Percentiles rank a stretch among this genome's conserved stretches.
Evolutionary conservation across 2,888 invertebrate species (phyloP).

Genomic region (Agriopis leucophaearia): DNA sequence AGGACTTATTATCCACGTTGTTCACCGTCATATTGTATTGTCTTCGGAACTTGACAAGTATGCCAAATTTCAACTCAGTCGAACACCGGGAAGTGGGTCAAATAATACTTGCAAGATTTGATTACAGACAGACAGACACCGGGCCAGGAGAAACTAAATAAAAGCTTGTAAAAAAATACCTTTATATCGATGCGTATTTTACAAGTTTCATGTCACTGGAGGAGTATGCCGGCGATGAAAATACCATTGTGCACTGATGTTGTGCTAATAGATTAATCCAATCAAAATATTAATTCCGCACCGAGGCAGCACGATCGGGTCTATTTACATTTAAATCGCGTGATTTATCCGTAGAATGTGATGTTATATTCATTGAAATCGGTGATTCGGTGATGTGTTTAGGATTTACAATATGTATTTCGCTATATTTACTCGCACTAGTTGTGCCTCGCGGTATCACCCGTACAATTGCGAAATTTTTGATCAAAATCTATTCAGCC

Average conservation of each 20-base stretch:
- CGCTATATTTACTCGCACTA: background rate
- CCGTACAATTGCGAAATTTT: background rate
- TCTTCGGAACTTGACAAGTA: too few species aligned
- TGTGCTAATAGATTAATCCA: conserved; percentile 84
- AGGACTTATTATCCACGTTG: too few species aligned
- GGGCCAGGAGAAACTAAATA: too few species aligned
- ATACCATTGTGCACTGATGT: conserved; percentile 72
- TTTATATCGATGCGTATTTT: background rate
- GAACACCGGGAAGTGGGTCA: too few species aligned
- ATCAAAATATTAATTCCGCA: conserved; percentile 84
- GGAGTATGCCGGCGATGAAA: conserved; percentile 47
- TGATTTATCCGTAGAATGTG: conserved; percentile 72
- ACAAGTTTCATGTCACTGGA: conserved; percentile 26
- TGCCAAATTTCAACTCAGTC: too few species aligned
- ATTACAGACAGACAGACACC: too few species aligned
- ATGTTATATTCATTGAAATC: conserved; percentile 64
- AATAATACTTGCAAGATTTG: too few species aligned
- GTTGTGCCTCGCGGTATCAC: background rate
- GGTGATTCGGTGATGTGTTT: conserved; percentile 41
- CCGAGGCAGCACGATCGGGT: conserved; percentile 67
- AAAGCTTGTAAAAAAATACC: background rate
- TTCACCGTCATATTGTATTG: too few species aligned
- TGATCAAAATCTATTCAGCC: too few species aligned
- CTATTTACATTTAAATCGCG: conserved; percentile 79
- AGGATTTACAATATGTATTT: conserved; percentile 16